Conservation (phyloP, 1,140 invertebrate genomes). For the Zaprionus vittiger region DNA sequence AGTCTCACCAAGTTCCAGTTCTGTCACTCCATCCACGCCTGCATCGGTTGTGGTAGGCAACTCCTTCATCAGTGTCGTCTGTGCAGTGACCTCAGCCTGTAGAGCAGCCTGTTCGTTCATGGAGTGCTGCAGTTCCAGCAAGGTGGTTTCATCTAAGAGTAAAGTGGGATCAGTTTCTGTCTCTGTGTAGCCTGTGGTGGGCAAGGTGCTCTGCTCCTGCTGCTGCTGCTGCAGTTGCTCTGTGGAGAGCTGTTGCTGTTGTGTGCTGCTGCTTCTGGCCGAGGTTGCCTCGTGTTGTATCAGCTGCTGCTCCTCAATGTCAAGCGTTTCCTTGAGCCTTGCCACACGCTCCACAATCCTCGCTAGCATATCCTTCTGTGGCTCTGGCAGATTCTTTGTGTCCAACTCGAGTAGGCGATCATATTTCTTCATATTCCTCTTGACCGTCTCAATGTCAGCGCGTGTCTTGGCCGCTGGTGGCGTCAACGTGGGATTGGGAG, state of each 20-base stretch:
- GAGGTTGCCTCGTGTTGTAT: conserved; percentile 51
- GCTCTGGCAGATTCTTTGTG: conserved; percentile 80
- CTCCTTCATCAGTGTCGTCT: conserved; percentile 71
- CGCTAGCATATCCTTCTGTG: conserved; percentile 83
- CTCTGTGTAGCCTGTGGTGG: conserved; percentile 61
- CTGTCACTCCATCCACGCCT: conserved; percentile 32
- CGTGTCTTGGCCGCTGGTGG: conserved; percentile 70
- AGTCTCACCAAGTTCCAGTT: conserved; percentile 40
- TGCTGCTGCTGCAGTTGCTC: conserved; percentile 29
- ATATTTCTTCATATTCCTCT: conserved; percentile 81
- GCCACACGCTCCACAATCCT: conserved; percentile 83
- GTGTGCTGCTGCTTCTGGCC: conserved; percentile 35
- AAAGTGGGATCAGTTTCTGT: conserved; percentile 75
- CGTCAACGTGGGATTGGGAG: conserved; percentile 49
- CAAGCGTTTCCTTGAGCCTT: conserved; percentile 74
- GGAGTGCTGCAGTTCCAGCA: conserved; percentile 70
- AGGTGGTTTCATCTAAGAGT: conserved; percentile 74
- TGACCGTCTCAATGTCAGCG: conserved; percentile 80
- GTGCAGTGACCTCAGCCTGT: conserved; percentile 62
- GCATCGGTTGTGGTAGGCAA: conserved; percentile 68
- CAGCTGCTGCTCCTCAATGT: conserved; percentile 72
- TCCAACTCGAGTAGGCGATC: conserved; percentile 77
- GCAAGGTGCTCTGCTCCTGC: conserved; percentile 59
- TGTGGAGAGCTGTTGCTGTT: conserved; percentile 44
- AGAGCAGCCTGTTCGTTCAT: conserved; percentile 79